phyloP scores from a whole-genome alignment of 2,888 invertebrate genomes.

The Dichetophora obliterata region DNA sequence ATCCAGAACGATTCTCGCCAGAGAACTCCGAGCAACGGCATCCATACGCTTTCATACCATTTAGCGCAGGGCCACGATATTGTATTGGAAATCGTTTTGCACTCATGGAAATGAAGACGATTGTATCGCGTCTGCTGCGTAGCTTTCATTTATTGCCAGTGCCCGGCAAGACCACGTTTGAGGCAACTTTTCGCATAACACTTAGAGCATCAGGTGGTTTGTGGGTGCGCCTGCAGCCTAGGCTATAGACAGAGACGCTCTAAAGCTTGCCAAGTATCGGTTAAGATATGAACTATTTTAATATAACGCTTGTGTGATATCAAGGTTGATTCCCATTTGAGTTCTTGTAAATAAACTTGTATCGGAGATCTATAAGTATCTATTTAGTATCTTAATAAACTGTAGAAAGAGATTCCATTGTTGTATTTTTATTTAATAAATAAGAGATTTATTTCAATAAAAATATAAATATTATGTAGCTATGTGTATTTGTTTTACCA shows the following conservation, averaged over 20 bases:
- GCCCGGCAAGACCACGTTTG: slow-evolving; percentile 71
- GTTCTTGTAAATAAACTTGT: not conserved
- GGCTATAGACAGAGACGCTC: slow-evolving; percentile 40
- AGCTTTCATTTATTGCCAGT: slow-evolving; percentile 71
- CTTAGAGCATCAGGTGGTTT: slow-evolving; percentile 74
- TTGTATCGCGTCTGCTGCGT: slow-evolving; percentile 72
- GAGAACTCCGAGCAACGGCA: slow-evolving; percentile 71
- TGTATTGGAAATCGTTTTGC: slow-evolving; percentile 74
- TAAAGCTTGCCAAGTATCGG: too few relatives aligned
- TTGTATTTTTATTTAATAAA: not conserved
- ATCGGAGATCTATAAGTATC: not conserved
- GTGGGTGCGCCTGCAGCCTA: slow-evolving; percentile 71
- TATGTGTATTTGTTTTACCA: not conserved
- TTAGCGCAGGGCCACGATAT: slow-evolving; percentile 75
- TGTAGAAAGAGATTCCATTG: not conserved
- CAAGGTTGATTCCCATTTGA: not conserved
- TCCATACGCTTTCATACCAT: slow-evolving; percentile 74
- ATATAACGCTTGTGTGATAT: too few relatives aligned
- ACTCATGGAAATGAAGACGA: slow-evolving; percentile 74
- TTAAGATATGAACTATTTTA: too few relatives aligned
- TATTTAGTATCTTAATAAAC: not conserved
- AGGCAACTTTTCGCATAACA: slow-evolving; percentile 72
- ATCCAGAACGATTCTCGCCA: slow-evolving; percentile 73
- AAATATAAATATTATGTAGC: not conserved
- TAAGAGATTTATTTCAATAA: not conserved